Evolutionary conservation across 2,888 invertebrate species (phyloP).

Genomic region (Lepidocyrtoides sp.): DNA sequence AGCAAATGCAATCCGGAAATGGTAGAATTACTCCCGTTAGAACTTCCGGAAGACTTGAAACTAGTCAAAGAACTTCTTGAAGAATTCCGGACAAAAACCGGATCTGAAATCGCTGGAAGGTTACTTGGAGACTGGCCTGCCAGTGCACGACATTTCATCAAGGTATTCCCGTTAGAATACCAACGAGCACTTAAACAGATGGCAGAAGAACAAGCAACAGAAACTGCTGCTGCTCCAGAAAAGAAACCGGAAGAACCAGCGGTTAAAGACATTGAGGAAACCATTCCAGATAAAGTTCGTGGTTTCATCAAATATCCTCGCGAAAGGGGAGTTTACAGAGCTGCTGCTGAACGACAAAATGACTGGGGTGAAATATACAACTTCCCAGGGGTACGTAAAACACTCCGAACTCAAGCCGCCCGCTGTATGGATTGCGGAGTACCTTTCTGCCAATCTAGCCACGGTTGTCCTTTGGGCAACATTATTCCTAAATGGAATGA

Average conservation of each 20-base stretch:
- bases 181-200: conserved; percentile 94
- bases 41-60: conserved; percentile 92
- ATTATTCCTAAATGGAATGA: conserved; percentile 99
- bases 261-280: conserved; percentile 95
- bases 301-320: conserved; percentile 99
- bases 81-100: conserved; percentile 96
- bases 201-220: conserved; percentile 86
- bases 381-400: conserved; percentile 94
- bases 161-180: conserved; percentile 92
- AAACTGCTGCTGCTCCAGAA: conserved; percentile 86
- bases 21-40: conserved; percentile 96
- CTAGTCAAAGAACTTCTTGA: conserved; percentile 92
- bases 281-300: conserved; percentile 92
- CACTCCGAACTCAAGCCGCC: conserved; percentile 96
- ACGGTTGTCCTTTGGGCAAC: conserved; percentile 99
- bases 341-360: conserved; percentile 93
- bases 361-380: conserved; percentile 99
- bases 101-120: conserved; percentile 93
- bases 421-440: conserved; percentile 98
- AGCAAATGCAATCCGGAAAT: conserved; percentile 97
- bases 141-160: conserved; percentile 93
- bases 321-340: conserved; percentile 94
- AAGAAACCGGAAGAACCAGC: conserved; percentile 86
- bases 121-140: conserved; percentile 94
- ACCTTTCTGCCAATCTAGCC: conserved; percentile 98